Conservation (phyloP, 2,888 invertebrate species). For the Eupelmus urozonus region DNA sequence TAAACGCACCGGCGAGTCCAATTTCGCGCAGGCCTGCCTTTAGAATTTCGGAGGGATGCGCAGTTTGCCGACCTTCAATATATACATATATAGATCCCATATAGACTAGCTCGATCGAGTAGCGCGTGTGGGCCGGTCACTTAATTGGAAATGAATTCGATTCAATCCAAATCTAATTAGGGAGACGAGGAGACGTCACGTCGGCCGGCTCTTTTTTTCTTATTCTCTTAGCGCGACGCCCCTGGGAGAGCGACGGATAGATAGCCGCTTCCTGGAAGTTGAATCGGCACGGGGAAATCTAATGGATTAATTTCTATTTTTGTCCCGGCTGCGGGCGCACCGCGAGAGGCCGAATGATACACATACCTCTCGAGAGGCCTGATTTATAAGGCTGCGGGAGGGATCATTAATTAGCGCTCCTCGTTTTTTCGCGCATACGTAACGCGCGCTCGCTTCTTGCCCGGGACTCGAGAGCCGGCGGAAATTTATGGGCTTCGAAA, state of each 20-base stretch:
- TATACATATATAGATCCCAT: not conserved
- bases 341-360: no score
- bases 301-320: constrained; percentile 56
- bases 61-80: not conserved
- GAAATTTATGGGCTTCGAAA: constrained; percentile 6
- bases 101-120: not conserved
- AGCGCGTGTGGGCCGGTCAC: constrained; percentile 51
- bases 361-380: constrained; percentile 25
- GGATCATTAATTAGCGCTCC: constrained; percentile 35
- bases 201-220: constrained; percentile 27
- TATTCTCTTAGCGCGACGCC: not conserved
- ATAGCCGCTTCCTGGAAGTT: constrained; percentile 59
- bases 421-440: not conserved
- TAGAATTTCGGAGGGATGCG: not conserved
- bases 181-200: constrained; percentile 54
- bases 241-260: not conserved
- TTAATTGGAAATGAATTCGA: constrained; percentile 71
- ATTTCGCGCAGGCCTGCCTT: constrained; percentile 14
- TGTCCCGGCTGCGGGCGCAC: not conserved
- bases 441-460: no score
- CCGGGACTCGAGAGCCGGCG: not conserved
- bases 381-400: constrained; percentile 34
- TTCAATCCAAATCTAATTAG: constrained; percentile 71
- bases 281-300: constrained; percentile 51
- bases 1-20: constrained; percentile 15